These are phyloP conservation scores for Bolinopsis microptera DNA, from an alignment of 37 sponge, comb jelly and placozoan genomes.

Conservation along the genomic window DNA sequence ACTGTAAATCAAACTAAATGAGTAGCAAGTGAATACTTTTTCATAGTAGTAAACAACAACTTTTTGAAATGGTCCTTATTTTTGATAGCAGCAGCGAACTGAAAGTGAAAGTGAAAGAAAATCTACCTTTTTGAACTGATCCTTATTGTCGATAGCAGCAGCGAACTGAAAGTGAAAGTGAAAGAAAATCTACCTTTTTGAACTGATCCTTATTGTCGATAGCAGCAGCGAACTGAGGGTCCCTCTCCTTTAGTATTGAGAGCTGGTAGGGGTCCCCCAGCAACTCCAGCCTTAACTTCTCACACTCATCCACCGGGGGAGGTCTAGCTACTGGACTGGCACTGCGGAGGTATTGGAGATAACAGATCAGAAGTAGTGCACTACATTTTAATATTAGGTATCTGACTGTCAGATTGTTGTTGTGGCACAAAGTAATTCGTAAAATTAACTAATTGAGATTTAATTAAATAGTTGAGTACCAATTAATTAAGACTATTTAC, in stretches of 20 bases:
- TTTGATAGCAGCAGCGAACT: conserved; percentile 71
- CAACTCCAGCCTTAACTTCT: conserved; percentile 68
- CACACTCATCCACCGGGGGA: conserved; percentile 62
- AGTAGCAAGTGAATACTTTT: no score
- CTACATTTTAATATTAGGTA: neutral
- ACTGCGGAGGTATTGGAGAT: neutral
- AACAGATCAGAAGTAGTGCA: neutral
- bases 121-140: conserved; percentile 61
- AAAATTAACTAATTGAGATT: no score
- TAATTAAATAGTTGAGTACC: no score
- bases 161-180: conserved; percentile 68
- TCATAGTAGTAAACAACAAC: no score
- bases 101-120: neutral
- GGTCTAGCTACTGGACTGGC: neutral
- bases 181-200: conserved; percentile 41
- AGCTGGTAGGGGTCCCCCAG: conserved; percentile 72
- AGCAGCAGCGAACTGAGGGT: conserved; percentile 79
- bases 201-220: conserved; percentile 69
- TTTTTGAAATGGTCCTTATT: conserved; percentile 69
- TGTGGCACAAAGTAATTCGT: no score
- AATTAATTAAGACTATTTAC: no score
- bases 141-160: conserved; percentile 70
- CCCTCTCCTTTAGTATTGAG: conserved; percentile 67
- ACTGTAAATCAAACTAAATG: no score
- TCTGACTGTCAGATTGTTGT: neutral